phyloP scores from a whole-genome alignment of 1,140 invertebrate species.

The Globodera rostochiensis region DNA sequence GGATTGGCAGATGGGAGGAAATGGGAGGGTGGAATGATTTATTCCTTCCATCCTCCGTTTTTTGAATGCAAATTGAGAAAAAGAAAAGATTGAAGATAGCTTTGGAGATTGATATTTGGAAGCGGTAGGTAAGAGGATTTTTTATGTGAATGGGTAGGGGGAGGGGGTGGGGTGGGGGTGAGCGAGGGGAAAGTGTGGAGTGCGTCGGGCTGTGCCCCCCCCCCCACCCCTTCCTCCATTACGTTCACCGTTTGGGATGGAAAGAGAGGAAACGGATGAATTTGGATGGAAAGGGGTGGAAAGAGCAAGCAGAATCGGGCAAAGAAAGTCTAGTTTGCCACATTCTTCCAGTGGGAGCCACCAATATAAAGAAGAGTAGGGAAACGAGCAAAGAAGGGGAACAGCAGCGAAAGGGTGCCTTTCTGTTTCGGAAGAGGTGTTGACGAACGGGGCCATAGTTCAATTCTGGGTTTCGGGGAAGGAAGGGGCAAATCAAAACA shows the following conservation, averaged over 20 bases:
- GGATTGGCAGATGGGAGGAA: slow-evolving; percentile 11
- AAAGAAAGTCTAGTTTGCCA: neutral
- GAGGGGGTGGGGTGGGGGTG: neutral
- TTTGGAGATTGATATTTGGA: neutral
- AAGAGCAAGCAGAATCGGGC: neutral
- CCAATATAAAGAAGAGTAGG: neutral
- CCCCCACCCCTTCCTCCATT: neutral
- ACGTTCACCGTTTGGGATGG: neutral
- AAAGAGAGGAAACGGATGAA: neutral
- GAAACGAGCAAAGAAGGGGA: too few relatives aligned
- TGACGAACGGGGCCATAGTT: neutral
- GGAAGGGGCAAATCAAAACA: too few relatives aligned
- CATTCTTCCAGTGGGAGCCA: neutral
- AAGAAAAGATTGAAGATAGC: neutral
- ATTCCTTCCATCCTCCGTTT: slow-evolving; percentile 6
- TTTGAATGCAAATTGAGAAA: slow-evolving; percentile 18
- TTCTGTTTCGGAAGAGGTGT: neutral
- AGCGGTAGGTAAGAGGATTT: neutral
- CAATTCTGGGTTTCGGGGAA: neutral
- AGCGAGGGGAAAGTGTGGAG: too few relatives aligned
- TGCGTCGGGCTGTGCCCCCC: too few relatives aligned
- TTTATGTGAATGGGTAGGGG: neutral
- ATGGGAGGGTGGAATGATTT: slow-evolving; percentile 1
- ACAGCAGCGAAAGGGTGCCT: neutral
- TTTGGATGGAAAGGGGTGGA: neutral